Evolutionary conservation across 1,140 invertebrate species (phyloP).

Genomic region (Ylistrum balloti): DNA sequence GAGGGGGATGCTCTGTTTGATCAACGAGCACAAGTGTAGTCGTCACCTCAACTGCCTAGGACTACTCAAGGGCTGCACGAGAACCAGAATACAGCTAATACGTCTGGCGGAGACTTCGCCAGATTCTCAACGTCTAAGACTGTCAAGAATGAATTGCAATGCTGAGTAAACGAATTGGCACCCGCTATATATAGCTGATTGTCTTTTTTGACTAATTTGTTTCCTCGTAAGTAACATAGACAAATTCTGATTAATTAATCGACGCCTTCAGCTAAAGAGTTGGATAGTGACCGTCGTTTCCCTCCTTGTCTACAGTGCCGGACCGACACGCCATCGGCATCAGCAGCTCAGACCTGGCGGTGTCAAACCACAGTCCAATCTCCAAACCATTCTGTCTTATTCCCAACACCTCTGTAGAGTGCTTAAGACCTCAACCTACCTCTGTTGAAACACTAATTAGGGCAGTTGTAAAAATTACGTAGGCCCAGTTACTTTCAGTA

Average conservation of each 20-base stretch:
- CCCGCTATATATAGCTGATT: neutral
- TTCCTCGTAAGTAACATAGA: neutral
- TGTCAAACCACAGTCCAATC: constrained; percentile 11
- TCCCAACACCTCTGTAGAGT: neutral
- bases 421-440: neutral
- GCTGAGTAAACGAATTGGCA: neutral
- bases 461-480: neutral
- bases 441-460: neutral
- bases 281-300: neutral
- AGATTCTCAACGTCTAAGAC: neutral
- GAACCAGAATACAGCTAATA: neutral
- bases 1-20: neutral
- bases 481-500: neutral
- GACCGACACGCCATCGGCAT: neutral
- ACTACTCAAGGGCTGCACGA: neutral
- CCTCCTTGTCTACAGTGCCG: neutral
- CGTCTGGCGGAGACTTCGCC: neutral
- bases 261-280: neutral
- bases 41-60: neutral
- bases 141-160: neutral
- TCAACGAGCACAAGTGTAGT: neutral
- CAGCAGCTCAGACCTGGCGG: neutral
- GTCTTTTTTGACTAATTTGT: constrained; percentile 24
- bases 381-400: neutral
- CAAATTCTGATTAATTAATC: constrained; percentile 30